Percentiles rank a stretch among this genome's conserved stretches.
These are phyloP conservation scores for Poeciliopsis turrubarensis DNA, from an alignment of 2,113 vertebrate genomes.

Conservation along the genomic window DNA sequence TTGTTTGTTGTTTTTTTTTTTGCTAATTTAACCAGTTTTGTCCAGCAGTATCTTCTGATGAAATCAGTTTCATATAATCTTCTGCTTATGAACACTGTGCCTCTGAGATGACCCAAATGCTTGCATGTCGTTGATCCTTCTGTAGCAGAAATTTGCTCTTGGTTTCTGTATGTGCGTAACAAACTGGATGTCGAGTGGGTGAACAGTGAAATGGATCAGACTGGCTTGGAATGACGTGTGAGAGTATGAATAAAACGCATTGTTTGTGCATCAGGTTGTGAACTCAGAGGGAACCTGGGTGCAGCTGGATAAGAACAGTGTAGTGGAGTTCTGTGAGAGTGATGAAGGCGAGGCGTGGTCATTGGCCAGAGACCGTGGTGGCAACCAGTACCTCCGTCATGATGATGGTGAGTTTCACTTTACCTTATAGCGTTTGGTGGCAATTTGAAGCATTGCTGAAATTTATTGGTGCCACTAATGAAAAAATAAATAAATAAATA, in stretches of 20 bases:
- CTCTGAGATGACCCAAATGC: conserved; percentile 45
- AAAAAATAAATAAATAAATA: too few relatives aligned
- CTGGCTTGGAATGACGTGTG: conserved; percentile 11
- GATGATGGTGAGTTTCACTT: conserved; percentile 89
- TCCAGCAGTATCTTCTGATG: conserved; percentile 40
- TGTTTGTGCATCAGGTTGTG: conserved; percentile 91
- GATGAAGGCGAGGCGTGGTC: conserved; percentile 99
- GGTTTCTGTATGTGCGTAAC: conserved; percentile 30
- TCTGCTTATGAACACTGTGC: conserved; percentile 29
- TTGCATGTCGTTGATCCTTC: conserved; percentile 52
- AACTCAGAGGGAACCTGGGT: conserved; percentile 98
- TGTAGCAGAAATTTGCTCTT: conserved; percentile 23
- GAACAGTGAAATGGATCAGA: conserved; percentile 12
- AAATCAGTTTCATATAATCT: conserved; percentile 50
- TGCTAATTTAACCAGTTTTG: conserved; percentile 44
- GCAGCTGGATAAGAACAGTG: conserved; percentile 99
- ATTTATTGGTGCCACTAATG: too few relatives aligned
- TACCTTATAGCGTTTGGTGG: not conserved
- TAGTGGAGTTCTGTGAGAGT: conserved; percentile 99
- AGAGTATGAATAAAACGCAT: conserved; percentile 67
- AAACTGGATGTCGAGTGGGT: conserved; percentile 8
- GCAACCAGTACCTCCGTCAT: conserved; percentile 96
- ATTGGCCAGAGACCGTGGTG: conserved; percentile 94
- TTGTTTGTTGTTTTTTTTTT: not conserved
- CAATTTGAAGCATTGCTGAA: not conserved